Conservation (phyloP, 2,888 invertebrate genomes). For the Cacoxenus indagator region DNA sequence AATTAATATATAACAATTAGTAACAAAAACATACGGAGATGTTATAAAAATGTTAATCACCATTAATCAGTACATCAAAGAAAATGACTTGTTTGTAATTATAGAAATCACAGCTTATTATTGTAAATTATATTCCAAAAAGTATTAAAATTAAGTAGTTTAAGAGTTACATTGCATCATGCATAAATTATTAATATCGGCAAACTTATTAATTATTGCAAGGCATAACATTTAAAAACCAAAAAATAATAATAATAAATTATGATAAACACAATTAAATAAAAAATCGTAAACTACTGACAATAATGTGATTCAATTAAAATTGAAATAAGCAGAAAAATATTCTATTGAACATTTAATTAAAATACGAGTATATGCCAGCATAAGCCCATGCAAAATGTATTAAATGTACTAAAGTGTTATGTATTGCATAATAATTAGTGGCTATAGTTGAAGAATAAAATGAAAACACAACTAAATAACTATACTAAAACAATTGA, state of each 20-base stretch:
- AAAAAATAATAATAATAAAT: conserved; percentile 26
- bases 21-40: not conserved
- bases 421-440: conserved; percentile 12
- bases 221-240: conserved; percentile 1
- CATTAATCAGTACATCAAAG: not conserved
- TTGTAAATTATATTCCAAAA: conserved; percentile 26
- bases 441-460: conserved; percentile 43
- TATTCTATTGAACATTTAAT: not conserved
- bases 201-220: not conserved
- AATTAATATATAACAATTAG: not conserved
- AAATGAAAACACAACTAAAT: conserved; percentile 33
- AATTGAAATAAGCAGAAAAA: conserved; percentile 38
- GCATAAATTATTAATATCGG: conserved; percentile 17
- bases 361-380: not conserved
- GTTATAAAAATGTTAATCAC: conserved; percentile 22
- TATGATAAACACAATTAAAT: conserved; percentile 35
- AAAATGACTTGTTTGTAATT: conserved; percentile 10
- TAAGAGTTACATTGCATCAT: conserved; percentile 26
- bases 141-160: conserved; percentile 21
- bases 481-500: conserved; percentile 1
- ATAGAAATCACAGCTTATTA: conserved; percentile 10
- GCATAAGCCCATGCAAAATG: conserved; percentile 4
- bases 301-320: conserved; percentile 69
- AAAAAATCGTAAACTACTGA: conserved; percentile 67
- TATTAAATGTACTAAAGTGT: conserved; percentile 20